Evolutionary conservation across 2,113 vertebrate species (phyloP).

Genomic region (Balaenoptera acutorostrata): DNA sequence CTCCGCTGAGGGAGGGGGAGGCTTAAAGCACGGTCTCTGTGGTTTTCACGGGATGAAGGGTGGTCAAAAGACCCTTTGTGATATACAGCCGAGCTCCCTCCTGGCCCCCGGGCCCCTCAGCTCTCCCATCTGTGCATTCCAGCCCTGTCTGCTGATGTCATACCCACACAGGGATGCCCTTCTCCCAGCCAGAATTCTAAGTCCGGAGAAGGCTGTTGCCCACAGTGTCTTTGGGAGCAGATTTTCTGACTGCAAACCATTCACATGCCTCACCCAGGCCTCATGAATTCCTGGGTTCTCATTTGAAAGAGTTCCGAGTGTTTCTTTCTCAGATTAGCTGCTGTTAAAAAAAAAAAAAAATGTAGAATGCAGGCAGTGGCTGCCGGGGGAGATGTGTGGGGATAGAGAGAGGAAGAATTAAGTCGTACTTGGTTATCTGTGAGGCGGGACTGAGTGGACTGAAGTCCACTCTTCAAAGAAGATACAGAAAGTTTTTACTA

Average conservation of each 20-base stretch:
- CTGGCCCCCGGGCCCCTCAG: not conserved
- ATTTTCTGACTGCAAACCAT: constrained; percentile 31
- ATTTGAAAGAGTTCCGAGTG: constrained; percentile 7
- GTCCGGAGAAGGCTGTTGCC: not conserved
- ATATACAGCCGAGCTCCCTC: not conserved
- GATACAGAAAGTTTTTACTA: not conserved
- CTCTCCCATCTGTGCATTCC: constrained; percentile 65
- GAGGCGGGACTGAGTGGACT: accelerated
- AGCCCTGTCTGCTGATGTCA: constrained; percentile 75
- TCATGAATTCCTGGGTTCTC: constrained; percentile 4
- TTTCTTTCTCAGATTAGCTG: not conserved
- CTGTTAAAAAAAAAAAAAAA: not conserved
- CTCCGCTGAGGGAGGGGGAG: constrained; percentile 19
- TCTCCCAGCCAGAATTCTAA: constrained; percentile 27
- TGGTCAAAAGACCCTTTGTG: constrained; percentile 81
- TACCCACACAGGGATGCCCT: constrained; percentile 54
- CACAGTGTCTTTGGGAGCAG: not conserved
- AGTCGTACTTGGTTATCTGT: not conserved
- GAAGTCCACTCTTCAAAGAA: not conserved
- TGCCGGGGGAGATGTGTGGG: not conserved
- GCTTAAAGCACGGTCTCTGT: constrained; percentile 46
- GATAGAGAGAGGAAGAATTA: not conserved
- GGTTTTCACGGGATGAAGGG: not conserved
- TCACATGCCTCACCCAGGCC: constrained; percentile 8
- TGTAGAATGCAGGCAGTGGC: not conserved